Conservation (phyloP, 2,113 vertebrate species). For the Morone chrysops region DNA sequence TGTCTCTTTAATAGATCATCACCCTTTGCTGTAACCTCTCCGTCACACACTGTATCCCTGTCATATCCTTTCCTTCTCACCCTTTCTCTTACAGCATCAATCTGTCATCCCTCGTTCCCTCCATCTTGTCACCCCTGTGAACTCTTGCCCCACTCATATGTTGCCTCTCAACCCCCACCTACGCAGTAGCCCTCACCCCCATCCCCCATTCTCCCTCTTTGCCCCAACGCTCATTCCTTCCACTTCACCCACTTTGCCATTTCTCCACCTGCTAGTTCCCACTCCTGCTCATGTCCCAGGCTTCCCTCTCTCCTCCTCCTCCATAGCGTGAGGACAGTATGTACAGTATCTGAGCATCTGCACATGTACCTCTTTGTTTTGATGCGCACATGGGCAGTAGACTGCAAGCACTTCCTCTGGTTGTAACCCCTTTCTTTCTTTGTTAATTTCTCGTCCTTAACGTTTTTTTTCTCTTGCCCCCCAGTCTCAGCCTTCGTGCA, state of each 20-base stretch:
- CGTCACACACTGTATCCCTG: not conserved
- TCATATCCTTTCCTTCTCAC: slow-evolving; percentile 28
- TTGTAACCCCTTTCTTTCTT: slow-evolving; percentile 28
- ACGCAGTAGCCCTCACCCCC: slow-evolving; percentile 44
- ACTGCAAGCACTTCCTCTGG: slow-evolving; percentile 3
- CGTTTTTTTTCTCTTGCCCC: slow-evolving; percentile 9
- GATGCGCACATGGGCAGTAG: slow-evolving; percentile 38
- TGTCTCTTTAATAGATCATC: not conserved
- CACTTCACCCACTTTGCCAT: slow-evolving; percentile 80
- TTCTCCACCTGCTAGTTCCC: slow-evolving; percentile 75
- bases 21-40: not conserved
- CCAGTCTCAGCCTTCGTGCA: slow-evolving; percentile 93
- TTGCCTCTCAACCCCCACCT: slow-evolving; percentile 69
- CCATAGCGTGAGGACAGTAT: slow-evolving; percentile 18
- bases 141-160: slow-evolving; percentile 79
- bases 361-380: slow-evolving; percentile 41
- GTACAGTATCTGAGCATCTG: slow-evolving; percentile 38
- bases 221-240: slow-evolving; percentile 71
- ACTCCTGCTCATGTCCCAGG: slow-evolving; percentile 37
- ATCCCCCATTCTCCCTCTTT: slow-evolving; percentile 62
- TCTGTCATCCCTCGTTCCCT: slow-evolving; percentile 62
- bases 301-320: slow-evolving; percentile 25
- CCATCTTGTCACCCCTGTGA: slow-evolving; percentile 69
- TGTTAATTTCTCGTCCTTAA: slow-evolving; percentile 20
- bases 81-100: slow-evolving; percentile 41